Evolutionary conservation across 2,113 vertebrate species (phyloP), one percentile per base, ranked within the genome.

Genomic region (Saccopteryx bilineata): DNA sequence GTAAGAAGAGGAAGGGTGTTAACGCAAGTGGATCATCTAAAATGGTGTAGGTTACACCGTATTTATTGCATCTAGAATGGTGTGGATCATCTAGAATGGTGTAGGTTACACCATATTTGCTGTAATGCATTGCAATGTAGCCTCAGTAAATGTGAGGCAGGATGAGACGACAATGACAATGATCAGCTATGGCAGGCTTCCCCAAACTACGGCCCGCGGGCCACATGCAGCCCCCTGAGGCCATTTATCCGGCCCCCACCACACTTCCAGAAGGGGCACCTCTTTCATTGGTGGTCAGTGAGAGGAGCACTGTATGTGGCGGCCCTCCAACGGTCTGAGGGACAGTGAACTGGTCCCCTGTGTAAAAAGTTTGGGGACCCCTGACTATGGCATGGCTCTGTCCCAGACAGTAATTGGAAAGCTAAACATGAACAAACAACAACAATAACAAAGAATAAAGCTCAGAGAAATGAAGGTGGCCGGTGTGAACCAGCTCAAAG

Each of bases 1-100:
- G 17, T 60, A 24, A 1, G 19, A 85, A 83, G 31, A 46, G 50
- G 6, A 9, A 84, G 46, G 93, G 17, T 11, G 1, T 58, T 23
- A 9, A 9, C 17, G 14, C 48, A 21, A 33, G 58, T 1, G 1
- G 5, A 9, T 10, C 71, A 54, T 48, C 56, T 18, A 19, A 52
- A n/a, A 26, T 0, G 2, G 9, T 10, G 5, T 28, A 1, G 12
- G 46, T 68, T 0, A 10, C 48, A 0, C 0, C 3, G 33, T 1
- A 24, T 33, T 33, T 7, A 6, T 13, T 9, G 31, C 39, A 50
- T 56, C 31, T 21, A 21, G 58, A 48, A 31, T 1, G 4, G 11
- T 19, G 7, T n/a, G 39, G 39, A 39, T 39, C 39, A 69, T 71
- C 50, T 21, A 21, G 58, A 48, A 31, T 1, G 4, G 11, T 19